phyloP scores from a whole-genome alignment of 2,797 vertebrate species.

The Pelochelys cantorii region DNA sequence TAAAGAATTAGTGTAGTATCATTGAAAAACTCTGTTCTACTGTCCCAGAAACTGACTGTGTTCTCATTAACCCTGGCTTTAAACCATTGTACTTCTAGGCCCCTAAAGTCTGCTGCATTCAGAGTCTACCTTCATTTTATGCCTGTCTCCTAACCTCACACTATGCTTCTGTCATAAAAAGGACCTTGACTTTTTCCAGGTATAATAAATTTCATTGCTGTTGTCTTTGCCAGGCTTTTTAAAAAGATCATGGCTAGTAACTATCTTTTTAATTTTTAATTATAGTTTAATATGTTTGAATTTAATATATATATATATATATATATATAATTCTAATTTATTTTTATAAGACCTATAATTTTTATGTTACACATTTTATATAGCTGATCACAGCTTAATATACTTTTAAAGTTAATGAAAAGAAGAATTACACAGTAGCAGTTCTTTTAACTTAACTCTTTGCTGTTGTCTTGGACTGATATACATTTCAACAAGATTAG shows the following conservation, averaged over 20 bases:
- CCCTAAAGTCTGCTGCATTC: not conserved
- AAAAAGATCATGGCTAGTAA: conserved; percentile 48
- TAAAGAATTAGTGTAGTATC: not conserved
- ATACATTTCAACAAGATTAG: conserved; percentile 28
- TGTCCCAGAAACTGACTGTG: not conserved
- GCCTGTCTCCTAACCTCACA: not conserved
- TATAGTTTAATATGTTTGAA: conserved; percentile 72
- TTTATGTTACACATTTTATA: conserved; percentile 73
- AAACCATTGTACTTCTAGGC: not conserved
- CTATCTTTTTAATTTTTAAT: conserved; percentile 46
- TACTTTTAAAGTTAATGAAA: conserved; percentile 74
- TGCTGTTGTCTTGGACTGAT: conserved; percentile 35
- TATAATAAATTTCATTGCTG: conserved; percentile 22
- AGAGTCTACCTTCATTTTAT: conserved; percentile 7
- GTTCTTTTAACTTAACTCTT: conserved; percentile 60
- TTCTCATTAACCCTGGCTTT: conserved; percentile 9
- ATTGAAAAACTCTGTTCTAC: conserved; percentile 26
- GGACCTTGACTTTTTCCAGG: not conserved
- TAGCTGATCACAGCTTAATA: conserved; percentile 66
- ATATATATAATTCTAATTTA: conserved; percentile 53
- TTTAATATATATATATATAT: conserved; percentile 63
- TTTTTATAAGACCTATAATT: conserved; percentile 68
- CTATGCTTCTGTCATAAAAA: not conserved
- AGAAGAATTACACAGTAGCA: conserved; percentile 48
- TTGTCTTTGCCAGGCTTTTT: not conserved